A percentile compares a stretch with the other conserved stretches of the same genome.
These are phyloP conservation scores for Drosophila pseudotalamancana DNA, from an alignment of 2,888 invertebrate genomes.

Conservation along the genomic window DNA sequence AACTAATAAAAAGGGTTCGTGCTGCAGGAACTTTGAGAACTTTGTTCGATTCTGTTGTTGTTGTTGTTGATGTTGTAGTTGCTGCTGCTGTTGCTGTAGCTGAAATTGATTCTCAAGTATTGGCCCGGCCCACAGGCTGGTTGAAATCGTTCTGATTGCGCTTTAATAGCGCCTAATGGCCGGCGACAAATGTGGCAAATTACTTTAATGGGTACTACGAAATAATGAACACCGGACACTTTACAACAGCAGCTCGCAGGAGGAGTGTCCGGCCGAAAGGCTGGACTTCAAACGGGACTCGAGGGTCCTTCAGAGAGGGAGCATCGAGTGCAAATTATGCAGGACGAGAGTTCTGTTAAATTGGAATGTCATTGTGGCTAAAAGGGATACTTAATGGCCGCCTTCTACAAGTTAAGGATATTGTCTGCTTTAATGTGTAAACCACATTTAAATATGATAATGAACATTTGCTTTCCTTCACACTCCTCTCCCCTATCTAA, in stretches of 20 bases:
- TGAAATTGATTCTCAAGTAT: constrained; percentile 65
- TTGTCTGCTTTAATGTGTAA: not conserved
- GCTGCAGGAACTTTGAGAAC: constrained; percentile 44
- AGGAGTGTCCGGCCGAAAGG: constrained; percentile 5
- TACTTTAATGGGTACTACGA: constrained; percentile 70
- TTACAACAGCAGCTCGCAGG: constrained; percentile 24
- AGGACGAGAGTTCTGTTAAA: constrained; percentile 11
- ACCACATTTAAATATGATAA: constrained; percentile 7
- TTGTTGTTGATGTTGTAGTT: too few relatives aligned
- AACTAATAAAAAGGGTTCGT: constrained; percentile 69
- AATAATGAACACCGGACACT: constrained; percentile 69
- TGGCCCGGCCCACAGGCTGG: constrained; percentile 22
- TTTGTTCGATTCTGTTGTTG: too few relatives aligned
- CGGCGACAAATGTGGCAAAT: constrained; percentile 78
- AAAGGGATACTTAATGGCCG: constrained; percentile 6
- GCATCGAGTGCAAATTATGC: constrained; percentile 34
- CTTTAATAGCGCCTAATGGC: constrained; percentile 76
- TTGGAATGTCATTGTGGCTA: constrained; percentile 45
- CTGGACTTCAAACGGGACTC: constrained; percentile 17
- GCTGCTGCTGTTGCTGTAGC: too few relatives aligned
- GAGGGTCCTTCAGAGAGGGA: not conserved
- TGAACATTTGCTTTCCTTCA: not conserved
- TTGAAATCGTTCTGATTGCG: constrained; percentile 62
- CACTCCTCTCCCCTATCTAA: not conserved
- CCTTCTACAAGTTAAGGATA: not conserved